Conservation (phyloP, 2,797 vertebrate species). For the Clarias fuscus region DNA sequence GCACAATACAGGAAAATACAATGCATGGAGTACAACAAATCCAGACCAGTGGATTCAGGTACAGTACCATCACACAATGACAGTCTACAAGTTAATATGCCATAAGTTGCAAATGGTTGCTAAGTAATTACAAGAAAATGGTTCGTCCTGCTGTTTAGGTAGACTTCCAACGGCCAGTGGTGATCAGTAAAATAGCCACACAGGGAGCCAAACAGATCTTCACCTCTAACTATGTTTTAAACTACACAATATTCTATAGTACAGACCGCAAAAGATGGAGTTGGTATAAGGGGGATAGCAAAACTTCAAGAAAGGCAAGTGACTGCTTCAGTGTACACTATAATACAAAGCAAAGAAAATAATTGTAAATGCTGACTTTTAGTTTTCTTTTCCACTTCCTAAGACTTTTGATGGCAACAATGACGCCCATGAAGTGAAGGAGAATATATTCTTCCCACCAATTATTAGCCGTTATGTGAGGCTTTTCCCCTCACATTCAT, state of each 20-base stretch:
- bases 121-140: constrained; percentile 3
- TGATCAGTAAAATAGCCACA: constrained; percentile 88
- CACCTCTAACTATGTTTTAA: constrained; percentile 70
- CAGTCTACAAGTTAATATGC: neutral
- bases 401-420: constrained; percentile 90
- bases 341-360: neutral
- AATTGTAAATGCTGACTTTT: constrained; percentile 13
- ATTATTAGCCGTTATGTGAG: constrained; percentile 85
- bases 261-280: constrained; percentile 83
- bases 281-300: constrained; percentile 86
- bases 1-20: constrained; percentile 84
- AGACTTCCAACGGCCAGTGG: constrained; percentile 85
- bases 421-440: constrained; percentile 72
- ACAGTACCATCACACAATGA: constrained; percentile 67
- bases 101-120: neutral
- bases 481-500: constrained; percentile 78
- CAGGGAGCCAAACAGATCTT: constrained; percentile 88
- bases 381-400: constrained; percentile 29
- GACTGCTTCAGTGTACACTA: constrained; percentile 8
- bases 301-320: constrained; percentile 73
- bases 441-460: constrained; percentile 86
- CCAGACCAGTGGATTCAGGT: constrained; percentile 88
- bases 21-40: constrained; percentile 87
- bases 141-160: constrained; percentile 73
- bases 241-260: constrained; percentile 86